These are phyloP conservation scores for Rhagonycha lutea DNA, from an alignment of 2,888 invertebrate genomes.

Conservation along the genomic window DNA sequence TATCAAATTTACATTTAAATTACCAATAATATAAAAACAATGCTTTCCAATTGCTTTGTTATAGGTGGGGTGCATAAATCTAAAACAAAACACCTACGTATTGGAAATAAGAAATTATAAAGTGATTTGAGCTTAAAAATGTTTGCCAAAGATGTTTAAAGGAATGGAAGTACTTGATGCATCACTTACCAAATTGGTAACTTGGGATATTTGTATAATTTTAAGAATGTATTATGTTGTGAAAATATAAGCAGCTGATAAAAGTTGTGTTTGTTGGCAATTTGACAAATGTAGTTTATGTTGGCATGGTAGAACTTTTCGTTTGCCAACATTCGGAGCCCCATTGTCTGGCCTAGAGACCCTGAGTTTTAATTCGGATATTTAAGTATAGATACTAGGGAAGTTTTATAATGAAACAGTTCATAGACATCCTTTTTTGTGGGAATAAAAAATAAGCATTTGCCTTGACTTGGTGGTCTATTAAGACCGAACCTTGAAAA, in stretches of 20 bases:
- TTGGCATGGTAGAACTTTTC: conserved; percentile 9
- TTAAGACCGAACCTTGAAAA: background rate
- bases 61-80: background rate
- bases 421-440: background rate
- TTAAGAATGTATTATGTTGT: background rate
- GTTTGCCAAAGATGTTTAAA: background rate
- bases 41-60: background rate
- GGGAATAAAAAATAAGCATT: background rate
- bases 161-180: background rate
- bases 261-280: conserved; percentile 7
- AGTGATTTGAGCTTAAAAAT: background rate
- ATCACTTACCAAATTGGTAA: background rate
- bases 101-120: background rate
- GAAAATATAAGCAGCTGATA: conserved; percentile 10
- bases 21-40: background rate
- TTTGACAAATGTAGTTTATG: conserved; percentile 11
- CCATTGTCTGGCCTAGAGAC: conserved; percentile 17
- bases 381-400: background rate
- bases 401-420: background rate
- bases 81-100: background rate
- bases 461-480: background rate
- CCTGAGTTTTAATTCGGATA: conserved; percentile 6
- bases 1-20: background rate
- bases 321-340: conserved; percentile 13
- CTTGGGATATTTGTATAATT: background rate